Conservation (phyloP, 2,888 invertebrate genomes). For the Plutella xylostella region DNA sequence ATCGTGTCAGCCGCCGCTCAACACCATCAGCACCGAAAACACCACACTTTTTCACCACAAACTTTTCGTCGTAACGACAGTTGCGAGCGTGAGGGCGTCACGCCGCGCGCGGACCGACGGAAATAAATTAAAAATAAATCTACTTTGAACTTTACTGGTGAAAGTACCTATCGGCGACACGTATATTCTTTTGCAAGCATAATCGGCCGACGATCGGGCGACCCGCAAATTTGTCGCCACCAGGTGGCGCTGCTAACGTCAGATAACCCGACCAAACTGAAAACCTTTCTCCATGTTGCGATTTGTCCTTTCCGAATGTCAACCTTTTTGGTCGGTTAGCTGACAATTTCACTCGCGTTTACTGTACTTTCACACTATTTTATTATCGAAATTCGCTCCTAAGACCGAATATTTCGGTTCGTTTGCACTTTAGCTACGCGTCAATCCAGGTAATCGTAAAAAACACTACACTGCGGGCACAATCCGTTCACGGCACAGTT, state of each 20-base stretch:
- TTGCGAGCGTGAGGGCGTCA: constrained; percentile 14
- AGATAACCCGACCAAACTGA: constrained; percentile 30
- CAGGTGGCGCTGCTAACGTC: constrained; percentile 48
- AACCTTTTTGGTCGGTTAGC: constrained; percentile 6
- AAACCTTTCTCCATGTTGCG: constrained; percentile 24
- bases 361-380: constrained; percentile 45
- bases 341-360: constrained; percentile 32
- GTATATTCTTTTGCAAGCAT: constrained; percentile 39
- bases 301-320: not conserved
- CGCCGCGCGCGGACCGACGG: constrained; percentile 10
- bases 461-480: constrained; percentile 22
- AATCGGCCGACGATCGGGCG: constrained; percentile 40
- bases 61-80: constrained; percentile 12
- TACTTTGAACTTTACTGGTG: constrained; percentile 36
- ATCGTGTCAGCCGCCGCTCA: constrained; percentile 53
- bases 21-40: constrained; percentile 44
- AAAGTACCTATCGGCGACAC: constrained; percentile 50
- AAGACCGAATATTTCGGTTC: constrained; percentile 27
- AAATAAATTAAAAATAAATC: not conserved
- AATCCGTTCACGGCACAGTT: constrained; percentile 2
- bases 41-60: constrained; percentile 1
- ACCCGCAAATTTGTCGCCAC: constrained; percentile 26
- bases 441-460: constrained; percentile 41
- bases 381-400: constrained; percentile 43
- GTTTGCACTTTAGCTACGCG: not conserved